These are phyloP conservation scores for Hystrix brachyura DNA, from an alignment of 2,113 vertebrate species.

Conservation along the genomic window DNA sequence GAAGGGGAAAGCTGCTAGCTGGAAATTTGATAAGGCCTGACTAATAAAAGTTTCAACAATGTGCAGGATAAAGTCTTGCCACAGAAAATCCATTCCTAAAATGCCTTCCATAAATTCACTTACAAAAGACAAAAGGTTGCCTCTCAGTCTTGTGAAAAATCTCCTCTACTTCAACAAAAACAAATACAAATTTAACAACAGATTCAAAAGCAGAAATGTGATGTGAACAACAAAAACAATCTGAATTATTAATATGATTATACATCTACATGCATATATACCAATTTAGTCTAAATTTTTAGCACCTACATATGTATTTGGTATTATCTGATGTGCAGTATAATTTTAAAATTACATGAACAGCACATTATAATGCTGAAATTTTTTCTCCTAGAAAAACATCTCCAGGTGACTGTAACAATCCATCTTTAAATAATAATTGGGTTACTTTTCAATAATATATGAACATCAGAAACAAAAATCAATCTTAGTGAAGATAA, in stretches of 20 bases:
- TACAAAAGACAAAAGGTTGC: conserved; percentile 28
- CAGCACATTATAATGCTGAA: conserved; percentile 31
- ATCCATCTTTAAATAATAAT: conserved; percentile 64
- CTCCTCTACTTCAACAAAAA: neutral
- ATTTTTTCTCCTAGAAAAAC: conserved; percentile 41
- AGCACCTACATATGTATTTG: conserved; percentile 25
- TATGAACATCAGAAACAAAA: conserved; percentile 70
- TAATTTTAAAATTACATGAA: conserved; percentile 17
- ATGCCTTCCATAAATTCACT: conserved; percentile 48
- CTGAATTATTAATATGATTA: neutral
- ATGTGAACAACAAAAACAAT: conserved; percentile 33
- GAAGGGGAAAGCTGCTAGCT: conserved; percentile 13
- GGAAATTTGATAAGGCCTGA: conserved; percentile 66
- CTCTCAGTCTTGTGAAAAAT: conserved; percentile 28
- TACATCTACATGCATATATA: neutral
- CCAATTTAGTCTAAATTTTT: conserved; percentile 37
- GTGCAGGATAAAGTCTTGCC: conserved; percentile 47
- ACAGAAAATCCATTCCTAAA: conserved; percentile 67
- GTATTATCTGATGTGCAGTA: neutral
- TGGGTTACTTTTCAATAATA: conserved; percentile 66
- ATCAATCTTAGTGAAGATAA: conserved; percentile 50
- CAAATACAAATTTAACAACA: conserved; percentile 9
- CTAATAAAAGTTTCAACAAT: conserved; percentile 74
- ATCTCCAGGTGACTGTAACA: conserved; percentile 48
- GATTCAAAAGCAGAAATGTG: neutral